Percentiles rank a stretch among this genome's conserved stretches.
phyloP scores from a whole-genome alignment of 2,797 vertebrate genomes.

The Pitangus sulphuratus region DNA sequence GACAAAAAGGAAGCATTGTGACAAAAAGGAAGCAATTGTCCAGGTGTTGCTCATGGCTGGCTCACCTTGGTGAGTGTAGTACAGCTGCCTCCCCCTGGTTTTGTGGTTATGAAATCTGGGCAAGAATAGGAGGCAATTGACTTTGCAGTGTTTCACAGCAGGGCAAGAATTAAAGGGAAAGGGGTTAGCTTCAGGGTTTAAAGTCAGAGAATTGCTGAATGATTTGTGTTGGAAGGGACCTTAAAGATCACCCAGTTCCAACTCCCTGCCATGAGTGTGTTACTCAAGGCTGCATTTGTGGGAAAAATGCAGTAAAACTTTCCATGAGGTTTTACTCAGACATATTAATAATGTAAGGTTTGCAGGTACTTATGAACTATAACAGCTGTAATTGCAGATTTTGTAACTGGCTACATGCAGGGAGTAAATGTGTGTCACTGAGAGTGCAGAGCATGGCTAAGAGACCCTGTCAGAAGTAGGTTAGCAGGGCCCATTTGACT shows the following conservation, averaged over 20 bases:
- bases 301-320: background rate
- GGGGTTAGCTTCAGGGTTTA: background rate
- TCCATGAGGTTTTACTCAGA: background rate
- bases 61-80: background rate
- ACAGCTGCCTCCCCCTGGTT: background rate
- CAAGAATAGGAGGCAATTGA: background rate
- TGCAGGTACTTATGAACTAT: background rate
- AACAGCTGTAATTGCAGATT: background rate
- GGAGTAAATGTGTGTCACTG: background rate
- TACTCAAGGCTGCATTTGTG: accelerated
- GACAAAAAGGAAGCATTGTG: background rate
- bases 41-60: background rate
- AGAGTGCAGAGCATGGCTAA: accelerated
- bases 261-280: background rate
- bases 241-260: background rate
- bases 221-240: background rate
- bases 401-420: background rate
- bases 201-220: background rate
- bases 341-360: background rate
- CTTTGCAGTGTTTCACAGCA: background rate
- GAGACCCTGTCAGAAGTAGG: background rate
- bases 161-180: background rate
- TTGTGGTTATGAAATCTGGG: background rate
- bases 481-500: background rate
- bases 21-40: background rate